phyloP scores from a whole-genome alignment of 2,797 vertebrate genomes.

The Distichodus sexfasciatus region DNA sequence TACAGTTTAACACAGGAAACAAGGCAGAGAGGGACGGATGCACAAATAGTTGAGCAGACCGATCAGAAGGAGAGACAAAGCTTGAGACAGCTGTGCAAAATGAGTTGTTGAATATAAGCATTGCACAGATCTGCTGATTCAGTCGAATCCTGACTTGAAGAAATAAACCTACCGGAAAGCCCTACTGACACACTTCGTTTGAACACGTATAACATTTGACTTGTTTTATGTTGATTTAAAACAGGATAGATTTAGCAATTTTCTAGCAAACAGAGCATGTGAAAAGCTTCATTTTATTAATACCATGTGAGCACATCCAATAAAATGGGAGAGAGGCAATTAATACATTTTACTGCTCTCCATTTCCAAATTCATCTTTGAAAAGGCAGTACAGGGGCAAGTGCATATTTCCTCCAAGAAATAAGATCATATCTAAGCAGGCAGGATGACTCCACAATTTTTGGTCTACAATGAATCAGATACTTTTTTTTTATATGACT shows the following conservation, averaged over 20 bases:
- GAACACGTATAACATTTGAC: too few relatives aligned
- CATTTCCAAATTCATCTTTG: conserved; percentile 12
- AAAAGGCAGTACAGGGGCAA: background rate
- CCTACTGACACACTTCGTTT: too few relatives aligned
- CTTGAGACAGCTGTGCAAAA: background rate
- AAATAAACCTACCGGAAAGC: too few relatives aligned
- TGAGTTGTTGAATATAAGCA: background rate
- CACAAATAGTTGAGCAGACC: background rate
- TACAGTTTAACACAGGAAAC: conserved; percentile 45
- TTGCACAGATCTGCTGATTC: background rate
- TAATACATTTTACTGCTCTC: background rate
- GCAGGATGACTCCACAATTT: too few relatives aligned
- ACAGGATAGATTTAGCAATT: too few relatives aligned
- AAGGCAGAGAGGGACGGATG: background rate
- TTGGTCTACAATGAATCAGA: too few relatives aligned
- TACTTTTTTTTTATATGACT: too few relatives aligned
- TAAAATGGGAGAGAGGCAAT: background rate
- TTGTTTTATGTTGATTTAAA: too few relatives aligned
- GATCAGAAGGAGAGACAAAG: background rate
- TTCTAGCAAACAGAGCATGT: too few relatives aligned
- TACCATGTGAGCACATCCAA: background rate
- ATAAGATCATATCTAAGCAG: background rate
- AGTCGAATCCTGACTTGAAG: background rate
- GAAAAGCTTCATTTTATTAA: background rate
- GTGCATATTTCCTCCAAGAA: background rate